phyloP scores from a whole-genome alignment of 1,140 invertebrate genomes.

The Telenomus remus region DNA sequence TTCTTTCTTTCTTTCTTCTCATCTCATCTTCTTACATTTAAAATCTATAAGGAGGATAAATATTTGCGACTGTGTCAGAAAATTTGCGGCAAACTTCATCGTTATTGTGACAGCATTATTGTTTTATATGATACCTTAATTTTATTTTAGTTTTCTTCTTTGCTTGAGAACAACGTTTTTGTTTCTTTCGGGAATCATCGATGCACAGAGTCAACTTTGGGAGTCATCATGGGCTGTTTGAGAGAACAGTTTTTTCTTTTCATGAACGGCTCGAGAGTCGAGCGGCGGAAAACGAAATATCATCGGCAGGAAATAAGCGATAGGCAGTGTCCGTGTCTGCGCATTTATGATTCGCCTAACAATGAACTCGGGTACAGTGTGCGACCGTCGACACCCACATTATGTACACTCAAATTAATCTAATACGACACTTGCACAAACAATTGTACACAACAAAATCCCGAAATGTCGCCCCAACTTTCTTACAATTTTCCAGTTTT shows the following conservation, averaged over 20 bases:
- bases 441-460: too few species aligned
- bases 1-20: too few species aligned
- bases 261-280: neutral
- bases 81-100: constrained; percentile 18
- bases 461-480: too few species aligned
- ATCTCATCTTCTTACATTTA: too few species aligned
- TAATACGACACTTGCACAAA: neutral
- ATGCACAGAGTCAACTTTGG: constrained; percentile 29
- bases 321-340: constrained; percentile 50
- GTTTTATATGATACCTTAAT: constrained; percentile 35
- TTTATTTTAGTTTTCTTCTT: too few species aligned
- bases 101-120: constrained; percentile 35
- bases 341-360: constrained; percentile 52
- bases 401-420: constrained; percentile 28
- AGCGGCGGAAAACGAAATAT: constrained; percentile 22
- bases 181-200: constrained; percentile 40
- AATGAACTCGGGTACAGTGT: constrained; percentile 46
- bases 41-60: constrained; percentile 44
- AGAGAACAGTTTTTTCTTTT: too few species aligned
- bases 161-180: constrained; percentile 13
- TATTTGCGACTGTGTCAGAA: constrained; percentile 53
- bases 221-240: neutral
- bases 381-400: constrained; percentile 44
- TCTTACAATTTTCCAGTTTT: too few species aligned
- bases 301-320: constrained; percentile 51